phyloP scores from a whole-genome alignment of 2,888 invertebrate genomes.

The Strigamia transsilvanica region DNA sequence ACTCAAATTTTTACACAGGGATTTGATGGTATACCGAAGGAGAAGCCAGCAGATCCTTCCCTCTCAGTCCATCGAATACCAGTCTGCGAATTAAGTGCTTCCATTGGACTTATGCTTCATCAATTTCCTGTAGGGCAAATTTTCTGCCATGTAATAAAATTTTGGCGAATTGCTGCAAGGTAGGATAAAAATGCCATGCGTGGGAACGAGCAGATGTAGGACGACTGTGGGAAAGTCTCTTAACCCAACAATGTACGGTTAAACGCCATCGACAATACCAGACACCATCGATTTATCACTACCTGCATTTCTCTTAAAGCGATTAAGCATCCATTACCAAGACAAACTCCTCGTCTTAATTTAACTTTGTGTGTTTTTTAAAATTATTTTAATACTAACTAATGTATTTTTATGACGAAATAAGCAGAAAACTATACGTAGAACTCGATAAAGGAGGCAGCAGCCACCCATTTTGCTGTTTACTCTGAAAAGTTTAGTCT shows the following conservation, averaged over 20 bases:
- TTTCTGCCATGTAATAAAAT: conserved; percentile 40
- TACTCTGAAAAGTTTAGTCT: no score
- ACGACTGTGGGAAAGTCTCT: conserved; percentile 12
- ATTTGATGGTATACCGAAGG: conserved; percentile 4
- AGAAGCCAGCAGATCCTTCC: conserved; percentile 10
- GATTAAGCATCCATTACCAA: no score
- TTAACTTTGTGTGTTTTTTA: no score
- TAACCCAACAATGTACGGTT: conserved; percentile 24
- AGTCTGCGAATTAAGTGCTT: conserved; percentile 28
- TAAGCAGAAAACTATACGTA: no score
- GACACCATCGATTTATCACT: neutral
- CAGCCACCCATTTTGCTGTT: no score
- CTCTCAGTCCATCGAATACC: conserved; percentile 32
- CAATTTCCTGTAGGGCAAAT: conserved; percentile 36
- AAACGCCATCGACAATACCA: neutral
- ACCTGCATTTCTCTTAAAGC: neutral
- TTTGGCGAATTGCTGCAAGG: conserved; percentile 39
- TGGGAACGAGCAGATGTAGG: conserved; percentile 31
- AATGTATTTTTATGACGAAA: no score
- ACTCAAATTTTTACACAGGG: conserved; percentile 20
- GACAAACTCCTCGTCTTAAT: no score
- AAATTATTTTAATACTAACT: no score
- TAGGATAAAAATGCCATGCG: conserved; percentile 20
- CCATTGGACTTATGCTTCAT: conserved; percentile 39
- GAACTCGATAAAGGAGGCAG: no score